Evolutionary conservation across 1,140 invertebrate genomes (phyloP).

Genomic region (Hydropsyche tenuis): DNA sequence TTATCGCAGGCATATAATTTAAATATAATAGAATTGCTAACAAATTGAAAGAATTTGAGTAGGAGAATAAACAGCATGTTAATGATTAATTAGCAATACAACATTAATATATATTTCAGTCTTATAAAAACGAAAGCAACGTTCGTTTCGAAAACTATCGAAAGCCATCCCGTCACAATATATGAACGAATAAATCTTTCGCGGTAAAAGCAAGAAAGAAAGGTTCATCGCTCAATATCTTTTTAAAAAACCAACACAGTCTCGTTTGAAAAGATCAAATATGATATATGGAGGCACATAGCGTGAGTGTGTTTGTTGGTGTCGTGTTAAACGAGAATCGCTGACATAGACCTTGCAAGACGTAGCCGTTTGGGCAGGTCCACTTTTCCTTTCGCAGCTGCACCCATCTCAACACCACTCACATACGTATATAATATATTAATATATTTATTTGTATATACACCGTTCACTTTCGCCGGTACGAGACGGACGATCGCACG

Average conservation of each 20-base stretch:
- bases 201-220: not conserved
- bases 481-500: not conserved
- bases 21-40: too few relatives aligned
- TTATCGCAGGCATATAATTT: too few relatives aligned
- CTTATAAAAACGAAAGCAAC: too few relatives aligned
- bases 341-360: conserved; percentile 49
- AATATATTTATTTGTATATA: not conserved
- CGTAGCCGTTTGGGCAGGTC: conserved; percentile 38
- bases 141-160: too few relatives aligned
- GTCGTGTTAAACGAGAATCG: not conserved
- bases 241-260: not conserved
- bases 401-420: conserved; percentile 37
- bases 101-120: too few relatives aligned
- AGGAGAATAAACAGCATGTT: too few relatives aligned
- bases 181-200: too few relatives aligned
- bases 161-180: too few relatives aligned
- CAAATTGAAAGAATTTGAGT: too few relatives aligned
- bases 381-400: conserved; percentile 49
- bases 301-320: too few relatives aligned
- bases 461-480: conserved; percentile 47
- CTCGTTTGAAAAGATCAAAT: not conserved
- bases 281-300: too few relatives aligned
- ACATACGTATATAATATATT: not conserved
- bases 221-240: not conserved
- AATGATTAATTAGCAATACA: too few relatives aligned